Evolutionary conservation across 2,888 invertebrate species (phyloP).

Genomic region (Zaprionus obscuricornis): DNA sequence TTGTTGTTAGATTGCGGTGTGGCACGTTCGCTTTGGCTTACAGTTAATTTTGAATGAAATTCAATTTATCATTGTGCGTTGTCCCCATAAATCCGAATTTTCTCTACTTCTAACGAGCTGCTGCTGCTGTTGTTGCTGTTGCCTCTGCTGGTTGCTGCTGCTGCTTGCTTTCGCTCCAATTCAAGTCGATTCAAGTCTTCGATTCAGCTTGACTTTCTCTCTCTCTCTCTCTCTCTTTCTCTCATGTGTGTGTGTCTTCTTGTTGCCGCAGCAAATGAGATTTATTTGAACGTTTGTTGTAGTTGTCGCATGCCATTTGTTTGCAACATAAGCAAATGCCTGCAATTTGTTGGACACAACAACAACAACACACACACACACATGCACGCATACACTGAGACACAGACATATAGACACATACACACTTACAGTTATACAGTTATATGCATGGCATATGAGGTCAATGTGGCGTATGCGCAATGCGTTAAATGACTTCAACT

Average conservation of each 20-base stretch:
- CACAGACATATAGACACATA: conserved; percentile 14
- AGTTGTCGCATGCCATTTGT: conserved; percentile 54
- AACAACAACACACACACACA: conserved; percentile 7
- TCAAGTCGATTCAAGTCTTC: no score
- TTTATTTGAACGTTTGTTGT: conserved; percentile 54
- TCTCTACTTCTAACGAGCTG: conserved; percentile 27
- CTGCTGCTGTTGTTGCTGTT: background rate
- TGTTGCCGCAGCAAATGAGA: conserved; percentile 61
- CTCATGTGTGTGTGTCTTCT: no score
- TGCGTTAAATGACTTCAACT: conserved; percentile 60
- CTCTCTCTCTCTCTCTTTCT: no score
- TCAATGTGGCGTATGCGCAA: conserved; percentile 51
- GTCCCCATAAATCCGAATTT: conserved; percentile 73
- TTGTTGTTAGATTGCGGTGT: conserved; percentile 45
- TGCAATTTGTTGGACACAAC: conserved; percentile 61
- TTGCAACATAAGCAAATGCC: conserved; percentile 54
- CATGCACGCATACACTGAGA: background rate
- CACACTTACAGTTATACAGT: conserved; percentile 7
- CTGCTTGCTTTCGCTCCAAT: no score
- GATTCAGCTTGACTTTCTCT: no score
- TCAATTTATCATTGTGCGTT: conserved; percentile 75
- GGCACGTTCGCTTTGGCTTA: conserved; percentile 68
- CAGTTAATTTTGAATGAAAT: conserved; percentile 76
- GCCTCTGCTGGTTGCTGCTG: no score
- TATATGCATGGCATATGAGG: conserved; percentile 14